A percentile compares a stretch with the other conserved stretches of the same genome.
These are phyloP conservation scores for Agriopis leucophaearia DNA, from an alignment of 2,888 invertebrate genomes.

Conservation along the genomic window DNA sequence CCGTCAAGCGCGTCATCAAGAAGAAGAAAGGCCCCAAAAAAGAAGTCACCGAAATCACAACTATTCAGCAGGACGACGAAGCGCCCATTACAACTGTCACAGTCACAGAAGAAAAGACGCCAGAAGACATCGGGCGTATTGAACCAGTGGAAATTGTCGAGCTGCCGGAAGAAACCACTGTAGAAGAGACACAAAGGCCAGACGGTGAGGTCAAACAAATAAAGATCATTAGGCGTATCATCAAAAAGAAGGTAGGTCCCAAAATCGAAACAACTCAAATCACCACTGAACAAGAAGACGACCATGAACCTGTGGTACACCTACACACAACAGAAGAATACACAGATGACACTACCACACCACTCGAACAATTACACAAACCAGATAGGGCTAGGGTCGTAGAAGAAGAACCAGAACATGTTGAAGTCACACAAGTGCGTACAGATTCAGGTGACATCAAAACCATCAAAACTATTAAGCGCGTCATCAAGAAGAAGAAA, in stretches of 20 bases:
- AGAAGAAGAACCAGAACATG: constrained; percentile 2
- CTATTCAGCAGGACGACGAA: not conserved
- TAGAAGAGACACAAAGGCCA: not conserved
- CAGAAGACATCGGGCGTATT: not conserved
- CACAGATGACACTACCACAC: constrained; percentile 61
- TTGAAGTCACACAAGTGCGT: not conserved
- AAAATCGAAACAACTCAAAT: constrained; percentile 78
- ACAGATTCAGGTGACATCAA: not conserved
- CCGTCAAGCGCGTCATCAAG: not conserved
- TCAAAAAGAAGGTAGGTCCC: constrained; percentile 73
- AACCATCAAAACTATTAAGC: not conserved
- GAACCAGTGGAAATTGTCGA: not conserved
- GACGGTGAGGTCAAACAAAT: constrained; percentile 4
- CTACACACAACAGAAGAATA: not conserved
- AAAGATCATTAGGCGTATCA: constrained; percentile 54
- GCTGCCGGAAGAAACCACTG: not conserved
- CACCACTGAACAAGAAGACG: constrained; percentile 62
- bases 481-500: not conserved
- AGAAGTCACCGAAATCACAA: constrained; percentile 2
- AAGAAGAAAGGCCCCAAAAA: not conserved
- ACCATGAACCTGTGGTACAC: not conserved
- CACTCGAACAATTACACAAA: not conserved
- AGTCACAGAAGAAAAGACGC: not conserved
- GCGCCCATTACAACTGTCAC: not conserved
- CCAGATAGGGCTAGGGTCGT: constrained; percentile 1